A percentile compares a stretch with the other conserved stretches of the same genome.
phyloP scores from a whole-genome alignment of 2,797 vertebrate genomes.

The Falco rusticolus region DNA sequence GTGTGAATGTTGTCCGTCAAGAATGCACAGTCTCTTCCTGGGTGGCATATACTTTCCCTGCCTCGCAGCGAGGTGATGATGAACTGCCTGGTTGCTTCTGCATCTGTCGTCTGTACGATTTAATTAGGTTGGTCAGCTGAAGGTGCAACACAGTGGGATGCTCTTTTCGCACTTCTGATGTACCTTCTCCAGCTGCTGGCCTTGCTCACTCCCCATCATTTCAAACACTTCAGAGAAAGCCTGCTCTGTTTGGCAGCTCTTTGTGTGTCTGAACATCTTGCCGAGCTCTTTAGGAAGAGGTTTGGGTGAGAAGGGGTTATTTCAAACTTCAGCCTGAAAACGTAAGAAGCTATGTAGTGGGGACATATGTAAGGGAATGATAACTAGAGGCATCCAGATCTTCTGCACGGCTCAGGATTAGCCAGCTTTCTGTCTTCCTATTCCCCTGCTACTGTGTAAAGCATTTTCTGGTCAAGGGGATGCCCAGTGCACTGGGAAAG shows the following conservation, averaged over 20 bases:
- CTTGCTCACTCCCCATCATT: neutral
- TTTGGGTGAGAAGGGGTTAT: neutral
- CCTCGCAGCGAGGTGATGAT: neutral
- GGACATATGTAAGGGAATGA: neutral
- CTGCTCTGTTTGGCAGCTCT: neutral
- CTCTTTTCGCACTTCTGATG: neutral
- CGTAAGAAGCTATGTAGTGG: neutral
- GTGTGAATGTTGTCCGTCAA: neutral
- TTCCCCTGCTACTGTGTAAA: neutral
- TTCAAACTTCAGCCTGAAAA: neutral
- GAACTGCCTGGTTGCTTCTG: neutral
- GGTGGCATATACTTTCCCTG: neutral
- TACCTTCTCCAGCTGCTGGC: neutral
- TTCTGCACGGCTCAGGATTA: neutral
- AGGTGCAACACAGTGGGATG: neutral
- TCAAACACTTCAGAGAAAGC: neutral
- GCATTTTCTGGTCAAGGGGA: neutral
- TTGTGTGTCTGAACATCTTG: neutral
- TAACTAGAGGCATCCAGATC: neutral
- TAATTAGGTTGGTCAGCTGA: neutral
- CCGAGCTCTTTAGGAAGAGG: neutral
- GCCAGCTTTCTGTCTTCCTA: neutral
- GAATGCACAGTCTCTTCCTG: neutral
- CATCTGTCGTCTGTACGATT: neutral
- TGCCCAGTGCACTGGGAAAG: neutral